Base-by-base conservation (phyloP, 2,888 invertebrate species). In the Drosophila tripunctata region DNA sequence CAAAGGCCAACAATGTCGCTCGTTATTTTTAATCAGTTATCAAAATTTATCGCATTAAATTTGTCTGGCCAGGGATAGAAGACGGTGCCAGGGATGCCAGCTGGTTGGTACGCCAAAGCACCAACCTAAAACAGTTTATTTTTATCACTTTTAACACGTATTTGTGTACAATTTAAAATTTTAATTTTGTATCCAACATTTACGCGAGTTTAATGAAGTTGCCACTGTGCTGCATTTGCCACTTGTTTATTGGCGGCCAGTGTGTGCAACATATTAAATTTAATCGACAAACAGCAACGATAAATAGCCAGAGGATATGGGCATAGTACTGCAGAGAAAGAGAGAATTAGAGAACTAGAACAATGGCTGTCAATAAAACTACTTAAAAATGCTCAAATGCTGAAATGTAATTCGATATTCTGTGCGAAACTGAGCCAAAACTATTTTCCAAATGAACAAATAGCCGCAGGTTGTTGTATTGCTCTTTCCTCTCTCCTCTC, bases 11-110 rank as follows among this genome's bases (percentile, higher is more conserved):
- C n/a, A 71, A 78, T 67, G 65, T 64, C 63, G 80, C 79, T 77
- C 83, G 78, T 82, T 85, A 79, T 85, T 84, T 87, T 85, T 78
- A 85, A 84, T 85, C 83, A 80, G 79, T 73, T 75, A 85, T 79
- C 72, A 82, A 82, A 87, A 79, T 84, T 82, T 87, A 82, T 87
- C 45, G 72, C 67, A 69, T 66, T 27, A 80, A 82, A 83, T 82
- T 86, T 82, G 80, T 77, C 62, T 63, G 61, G 31, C 44, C 57
- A 38, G 35, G 22, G 15, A 35, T 50, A 43, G 40, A 30, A 12
- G 43, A 43, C 44, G n/a, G n/a, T 5, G 19, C 12, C 14, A 21
- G 12, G 48, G 48, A 35, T 10, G 12, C 40, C 7, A n/a, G n/a
- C n/a, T n/a, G n/a, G n/a, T n/a, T n/a, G n/a, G n/a, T n/a, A n/a